These are phyloP conservation scores for Enoplosus armatus DNA, from an alignment of 2,797 vertebrate genomes.

Conservation along the genomic window DNA sequence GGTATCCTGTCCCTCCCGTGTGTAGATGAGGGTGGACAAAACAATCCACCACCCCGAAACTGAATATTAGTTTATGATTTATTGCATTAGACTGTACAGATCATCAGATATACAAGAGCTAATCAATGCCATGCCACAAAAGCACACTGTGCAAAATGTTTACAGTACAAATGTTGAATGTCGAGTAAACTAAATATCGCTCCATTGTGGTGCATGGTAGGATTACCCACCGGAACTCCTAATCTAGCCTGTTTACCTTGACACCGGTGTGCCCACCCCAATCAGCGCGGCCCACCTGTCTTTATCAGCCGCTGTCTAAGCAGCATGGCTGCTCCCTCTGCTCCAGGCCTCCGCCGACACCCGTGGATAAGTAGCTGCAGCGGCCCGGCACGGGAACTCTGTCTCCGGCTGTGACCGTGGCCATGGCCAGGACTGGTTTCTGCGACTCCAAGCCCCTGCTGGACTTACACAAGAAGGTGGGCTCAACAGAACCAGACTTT, in stretches of 20 bases:
- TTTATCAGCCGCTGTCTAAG: conserved; percentile 53
- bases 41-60: not conserved
- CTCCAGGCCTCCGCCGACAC: conserved; percentile 28
- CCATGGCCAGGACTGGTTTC: conserved; percentile 86
- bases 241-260: not conserved
- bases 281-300: conserved; percentile 69
- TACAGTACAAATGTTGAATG: not conserved
- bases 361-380: conserved; percentile 84
- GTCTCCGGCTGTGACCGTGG: conserved; percentile 78
- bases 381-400: conserved; percentile 51
- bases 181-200: not conserved
- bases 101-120: not conserved
- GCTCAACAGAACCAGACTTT: not conserved
- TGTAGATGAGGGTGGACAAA: not conserved
- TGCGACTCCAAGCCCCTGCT: conserved; percentile 85
- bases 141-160: not conserved
- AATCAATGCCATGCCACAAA: not conserved
- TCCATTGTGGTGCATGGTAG: too few species aligned
- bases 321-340: conserved; percentile 3
- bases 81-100: not conserved
- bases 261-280: conserved; percentile 48
- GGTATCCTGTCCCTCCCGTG: too few species aligned
- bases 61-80: not conserved
- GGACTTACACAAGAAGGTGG: conserved; percentile 86
- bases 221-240: conserved; percentile 66